phyloP scores from a whole-genome alignment of 2,797 vertebrate genomes.

The Muscicapa striata region DNA sequence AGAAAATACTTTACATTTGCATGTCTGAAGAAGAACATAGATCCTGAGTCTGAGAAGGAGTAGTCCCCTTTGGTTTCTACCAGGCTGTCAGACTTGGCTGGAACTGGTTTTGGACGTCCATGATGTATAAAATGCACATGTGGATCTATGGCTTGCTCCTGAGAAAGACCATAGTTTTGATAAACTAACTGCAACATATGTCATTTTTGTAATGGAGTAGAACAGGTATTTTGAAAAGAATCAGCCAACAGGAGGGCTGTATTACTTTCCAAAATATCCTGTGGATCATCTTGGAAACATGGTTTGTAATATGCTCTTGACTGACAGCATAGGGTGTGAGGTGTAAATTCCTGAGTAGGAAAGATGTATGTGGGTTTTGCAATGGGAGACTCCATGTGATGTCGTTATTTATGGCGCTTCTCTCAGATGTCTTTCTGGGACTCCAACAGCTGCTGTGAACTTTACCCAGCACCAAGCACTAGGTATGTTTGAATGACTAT shows the following conservation, averaged over 20 bases:
- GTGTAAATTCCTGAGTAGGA: constrained; percentile 41
- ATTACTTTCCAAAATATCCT: constrained; percentile 47
- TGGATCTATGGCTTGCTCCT: not conserved
- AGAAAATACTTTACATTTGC: not conserved
- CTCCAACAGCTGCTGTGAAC: constrained; percentile 70
- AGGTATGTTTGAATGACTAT: not conserved
- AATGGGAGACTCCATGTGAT: constrained; percentile 65
- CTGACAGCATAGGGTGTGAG: constrained; percentile 49
- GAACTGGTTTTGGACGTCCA: not conserved
- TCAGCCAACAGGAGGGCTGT: not conserved
- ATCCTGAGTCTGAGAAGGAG: not conserved
- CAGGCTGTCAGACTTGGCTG: not conserved
- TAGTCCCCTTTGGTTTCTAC: not conserved
- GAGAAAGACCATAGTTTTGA: not conserved
- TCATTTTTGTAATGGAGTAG: not conserved
- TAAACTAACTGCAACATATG: not conserved
- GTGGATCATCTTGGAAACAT: constrained; percentile 34
- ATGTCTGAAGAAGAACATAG: not conserved
- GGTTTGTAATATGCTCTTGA: constrained; percentile 28
- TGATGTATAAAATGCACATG: fast-evolving
- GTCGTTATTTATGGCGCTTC: constrained; percentile 72
- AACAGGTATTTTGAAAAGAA: constrained; percentile 8
- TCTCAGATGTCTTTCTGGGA: constrained; percentile 71
- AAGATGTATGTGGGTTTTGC: constrained; percentile 57
- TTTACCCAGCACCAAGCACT: constrained; percentile 17